These are phyloP conservation scores for Macaria notata DNA, from an alignment of 2,888 invertebrate species.

Conservation along the genomic window DNA sequence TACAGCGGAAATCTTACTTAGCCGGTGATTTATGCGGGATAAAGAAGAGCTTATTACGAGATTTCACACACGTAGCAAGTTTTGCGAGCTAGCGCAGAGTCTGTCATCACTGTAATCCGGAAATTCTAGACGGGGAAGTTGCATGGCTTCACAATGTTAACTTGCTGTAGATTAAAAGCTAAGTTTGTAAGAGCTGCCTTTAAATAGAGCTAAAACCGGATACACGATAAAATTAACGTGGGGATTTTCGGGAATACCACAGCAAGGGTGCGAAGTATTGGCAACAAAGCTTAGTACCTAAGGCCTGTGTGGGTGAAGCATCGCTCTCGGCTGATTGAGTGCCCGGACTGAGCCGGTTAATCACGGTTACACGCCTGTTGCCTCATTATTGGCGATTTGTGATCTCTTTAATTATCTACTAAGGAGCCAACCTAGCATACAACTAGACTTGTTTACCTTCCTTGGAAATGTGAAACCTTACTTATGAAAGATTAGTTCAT, in stretches of 20 bases:
- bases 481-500: too few relatives aligned
- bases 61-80: constrained; percentile 14
- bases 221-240: constrained; percentile 1
- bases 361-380: constrained; percentile 56
- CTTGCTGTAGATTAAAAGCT: constrained; percentile 10
- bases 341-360: constrained; percentile 58
- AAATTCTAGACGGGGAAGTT: constrained; percentile 17
- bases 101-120: constrained; percentile 13
- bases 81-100: constrained; percentile 15
- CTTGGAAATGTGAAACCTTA: too few relatives aligned
- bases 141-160: constrained; percentile 6
- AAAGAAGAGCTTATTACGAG: too few relatives aligned
- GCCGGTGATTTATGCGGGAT: neutral
- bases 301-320: constrained; percentile 49
- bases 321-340: constrained; percentile 64
- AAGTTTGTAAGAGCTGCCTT: neutral
- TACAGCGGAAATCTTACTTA: constrained; percentile 6
- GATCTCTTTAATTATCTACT: constrained; percentile 37
- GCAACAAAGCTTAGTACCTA: constrained; percentile 43
- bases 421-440: neutral
- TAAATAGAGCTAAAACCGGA: neutral
- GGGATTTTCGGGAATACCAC: constrained; percentile 4
- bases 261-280: constrained; percentile 15
- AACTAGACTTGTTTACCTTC: too few relatives aligned
- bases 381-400: constrained; percentile 44